phyloP scores from a whole-genome alignment of 2,113 vertebrate genomes.

The Hippocampus comes region DNA sequence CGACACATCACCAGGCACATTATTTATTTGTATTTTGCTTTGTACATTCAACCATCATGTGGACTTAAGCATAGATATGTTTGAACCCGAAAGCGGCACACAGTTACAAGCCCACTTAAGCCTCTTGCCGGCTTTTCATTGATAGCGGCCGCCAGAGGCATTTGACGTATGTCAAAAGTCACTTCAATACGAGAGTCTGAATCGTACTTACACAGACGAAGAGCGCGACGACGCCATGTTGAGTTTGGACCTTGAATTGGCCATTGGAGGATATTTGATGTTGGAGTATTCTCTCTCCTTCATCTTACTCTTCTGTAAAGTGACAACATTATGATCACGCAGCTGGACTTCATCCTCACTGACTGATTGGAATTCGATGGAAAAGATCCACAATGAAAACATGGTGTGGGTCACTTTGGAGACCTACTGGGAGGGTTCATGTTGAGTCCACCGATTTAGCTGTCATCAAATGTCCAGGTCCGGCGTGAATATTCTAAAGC shows the following conservation, averaged over 20 bases:
- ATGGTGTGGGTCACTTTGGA: neutral
- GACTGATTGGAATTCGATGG: neutral
- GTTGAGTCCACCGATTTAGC: neutral
- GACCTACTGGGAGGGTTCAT: neutral
- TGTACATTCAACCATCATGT: no score
- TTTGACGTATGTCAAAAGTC: neutral
- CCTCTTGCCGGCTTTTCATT: no score
- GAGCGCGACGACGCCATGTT: conserved; percentile 65
- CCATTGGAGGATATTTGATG: conserved; percentile 73
- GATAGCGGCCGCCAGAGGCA: no score
- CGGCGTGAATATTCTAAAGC: conserved; percentile 6
- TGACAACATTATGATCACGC: conserved; percentile 5
- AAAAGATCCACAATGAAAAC: neutral
- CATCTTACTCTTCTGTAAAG: conserved; percentile 68
- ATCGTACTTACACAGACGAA: conserved; percentile 68
- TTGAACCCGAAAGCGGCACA: no score
- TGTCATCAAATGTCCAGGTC: neutral
- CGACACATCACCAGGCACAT: no score
- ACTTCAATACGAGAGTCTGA: neutral
- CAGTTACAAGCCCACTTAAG: neutral
- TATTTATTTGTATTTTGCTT: no score
- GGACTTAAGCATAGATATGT: no score
- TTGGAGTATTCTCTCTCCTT: conserved; percentile 81
- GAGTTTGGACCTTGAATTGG: conserved; percentile 71
- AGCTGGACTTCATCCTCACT: neutral